Conservation (phyloP, 2,113 vertebrate species). For the Tetrax tetrax region DNA sequence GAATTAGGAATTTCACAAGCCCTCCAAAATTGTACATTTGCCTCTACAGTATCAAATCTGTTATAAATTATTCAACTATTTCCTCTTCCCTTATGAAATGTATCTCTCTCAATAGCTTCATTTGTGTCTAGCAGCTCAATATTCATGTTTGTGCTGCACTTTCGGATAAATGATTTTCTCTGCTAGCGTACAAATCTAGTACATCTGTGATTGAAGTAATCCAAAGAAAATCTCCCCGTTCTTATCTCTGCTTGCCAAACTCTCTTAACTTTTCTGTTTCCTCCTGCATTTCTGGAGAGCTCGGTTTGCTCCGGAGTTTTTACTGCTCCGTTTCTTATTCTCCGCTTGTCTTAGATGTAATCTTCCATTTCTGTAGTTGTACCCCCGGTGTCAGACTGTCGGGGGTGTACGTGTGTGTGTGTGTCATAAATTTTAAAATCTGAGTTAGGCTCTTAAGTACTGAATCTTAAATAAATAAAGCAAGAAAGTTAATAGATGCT, state of each 20-base stretch:
- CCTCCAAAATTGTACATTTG: not conserved
- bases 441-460: not conserved
- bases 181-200: slow-evolving; percentile 13
- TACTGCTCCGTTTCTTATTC: not conserved
- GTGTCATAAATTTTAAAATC: not conserved
- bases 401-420: rapidly evolving
- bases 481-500: not conserved
- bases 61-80: slow-evolving; percentile 29
- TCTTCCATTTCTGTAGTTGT: not conserved
- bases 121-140: slow-evolving; percentile 10
- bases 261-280: slow-evolving; percentile 13
- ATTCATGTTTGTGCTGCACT: not conserved
- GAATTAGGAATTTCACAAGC: not conserved
- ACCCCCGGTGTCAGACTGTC: not conserved
- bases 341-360: not conserved
- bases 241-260: slow-evolving; percentile 26
- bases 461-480: not conserved
- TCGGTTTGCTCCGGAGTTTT: not conserved
- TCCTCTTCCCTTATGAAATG: slow-evolving; percentile 8
- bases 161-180: slow-evolving; percentile 10
- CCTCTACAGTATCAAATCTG: not conserved
- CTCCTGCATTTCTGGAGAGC: not conserved
- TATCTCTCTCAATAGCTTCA: slow-evolving; percentile 1
- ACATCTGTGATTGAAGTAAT: slow-evolving; percentile 22
- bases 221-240: not conserved